Percentiles rank a stretch among this genome's conserved stretches.
phyloP scores from a whole-genome alignment of 2,888 invertebrate genomes.

The Cactoblastis cactorum region DNA sequence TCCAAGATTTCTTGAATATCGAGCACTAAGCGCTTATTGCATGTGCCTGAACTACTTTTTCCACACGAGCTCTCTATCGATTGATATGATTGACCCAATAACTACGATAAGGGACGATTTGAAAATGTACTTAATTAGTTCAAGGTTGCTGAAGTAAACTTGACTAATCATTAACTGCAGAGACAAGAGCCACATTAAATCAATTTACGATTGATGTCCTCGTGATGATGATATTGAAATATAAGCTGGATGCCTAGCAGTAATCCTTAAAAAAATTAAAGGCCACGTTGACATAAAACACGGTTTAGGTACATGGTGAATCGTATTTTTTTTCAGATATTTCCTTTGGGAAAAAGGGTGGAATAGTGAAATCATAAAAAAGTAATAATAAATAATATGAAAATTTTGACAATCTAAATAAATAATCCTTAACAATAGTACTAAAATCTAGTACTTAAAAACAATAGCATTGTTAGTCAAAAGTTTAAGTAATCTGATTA shows the following conservation, averaged over 20 bases:
- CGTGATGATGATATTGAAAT: constrained; percentile 12
- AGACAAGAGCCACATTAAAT: neutral
- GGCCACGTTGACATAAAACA: too few species aligned
- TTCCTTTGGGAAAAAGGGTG: too few species aligned
- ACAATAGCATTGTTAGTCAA: too few species aligned
- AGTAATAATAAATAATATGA: too few species aligned
- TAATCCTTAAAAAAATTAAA: neutral
- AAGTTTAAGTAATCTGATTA: too few species aligned
- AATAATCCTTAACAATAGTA: too few species aligned
- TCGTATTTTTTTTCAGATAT: too few species aligned
- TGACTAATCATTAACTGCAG: neutral
- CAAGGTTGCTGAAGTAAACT: constrained; percentile 36
- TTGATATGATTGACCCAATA: constrained; percentile 47
- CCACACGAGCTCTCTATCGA: constrained; percentile 26
- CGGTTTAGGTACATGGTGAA: too few species aligned
- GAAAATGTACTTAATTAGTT: constrained; percentile 44
- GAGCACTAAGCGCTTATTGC: constrained; percentile 32
- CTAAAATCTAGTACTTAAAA: too few species aligned
- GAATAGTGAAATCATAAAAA: too few species aligned
- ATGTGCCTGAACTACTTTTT: constrained; percentile 42
- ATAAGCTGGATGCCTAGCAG: neutral
- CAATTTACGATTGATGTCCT: constrained; percentile 15
- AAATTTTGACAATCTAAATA: too few species aligned
- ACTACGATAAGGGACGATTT: constrained; percentile 42
- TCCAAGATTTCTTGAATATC: constrained; percentile 62